These are phyloP conservation scores for Catalaphyllia jardinei DNA, from an alignment of 64 coral and sea anemone genomes.

Conservation along the genomic window DNA sequence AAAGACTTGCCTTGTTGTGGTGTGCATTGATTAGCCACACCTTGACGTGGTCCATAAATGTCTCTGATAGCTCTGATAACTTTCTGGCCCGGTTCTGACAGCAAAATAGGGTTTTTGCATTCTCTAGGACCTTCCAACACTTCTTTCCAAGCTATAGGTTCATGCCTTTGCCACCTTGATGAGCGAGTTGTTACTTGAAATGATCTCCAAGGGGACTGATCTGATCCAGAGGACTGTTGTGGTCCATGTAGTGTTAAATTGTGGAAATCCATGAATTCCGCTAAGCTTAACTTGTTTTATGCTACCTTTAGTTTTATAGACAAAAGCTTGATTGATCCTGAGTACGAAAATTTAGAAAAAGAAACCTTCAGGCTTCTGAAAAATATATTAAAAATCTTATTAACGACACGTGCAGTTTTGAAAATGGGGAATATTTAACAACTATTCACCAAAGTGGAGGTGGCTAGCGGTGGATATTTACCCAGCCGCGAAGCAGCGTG, in stretches of 20 bases:
- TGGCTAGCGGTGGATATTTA: too few species aligned
- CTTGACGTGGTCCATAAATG: not conserved
- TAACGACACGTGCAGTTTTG: too few species aligned
- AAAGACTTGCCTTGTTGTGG: not conserved
- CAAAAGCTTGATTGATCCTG: too few species aligned
- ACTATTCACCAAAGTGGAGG: too few species aligned
- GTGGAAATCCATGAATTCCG: not conserved
- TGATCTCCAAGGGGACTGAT: not conserved
- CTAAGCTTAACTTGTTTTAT: too few species aligned
- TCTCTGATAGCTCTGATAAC: conserved; percentile 58
- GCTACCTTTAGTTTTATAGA: too few species aligned
- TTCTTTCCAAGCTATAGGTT: not conserved
- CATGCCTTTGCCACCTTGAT: not conserved
- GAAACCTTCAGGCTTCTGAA: too few species aligned
- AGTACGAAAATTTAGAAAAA: too few species aligned
- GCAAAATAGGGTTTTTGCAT: conserved; percentile 36
- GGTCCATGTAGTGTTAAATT: not conserved
- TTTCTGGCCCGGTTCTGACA: conserved; percentile 49
- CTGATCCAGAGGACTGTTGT: not conserved
- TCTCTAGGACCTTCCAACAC: not conserved
- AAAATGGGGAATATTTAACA: too few species aligned
- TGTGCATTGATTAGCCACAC: not conserved
- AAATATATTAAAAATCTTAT: too few species aligned
- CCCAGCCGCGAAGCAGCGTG: too few species aligned
- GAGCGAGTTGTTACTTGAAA: not conserved